Evolutionary conservation across 2,888 invertebrate genomes (phyloP).

Genomic region (Eumacrocentrus americanus): DNA sequence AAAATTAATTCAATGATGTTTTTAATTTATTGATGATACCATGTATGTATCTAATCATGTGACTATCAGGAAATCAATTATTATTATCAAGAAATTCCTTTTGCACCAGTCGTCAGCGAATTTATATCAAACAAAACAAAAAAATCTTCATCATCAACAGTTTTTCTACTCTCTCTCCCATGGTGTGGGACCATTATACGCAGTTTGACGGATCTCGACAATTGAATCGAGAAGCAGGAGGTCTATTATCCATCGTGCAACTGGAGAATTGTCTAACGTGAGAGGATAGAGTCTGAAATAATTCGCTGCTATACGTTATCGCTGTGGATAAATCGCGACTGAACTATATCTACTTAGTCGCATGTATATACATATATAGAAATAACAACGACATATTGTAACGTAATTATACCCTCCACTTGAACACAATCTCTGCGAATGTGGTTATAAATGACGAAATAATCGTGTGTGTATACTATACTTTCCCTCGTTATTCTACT

Average conservation of each 20-base stretch:
- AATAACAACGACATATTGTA: too few relatives aligned
- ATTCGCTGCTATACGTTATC: neutral
- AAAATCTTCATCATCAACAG: neutral
- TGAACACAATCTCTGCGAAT: neutral
- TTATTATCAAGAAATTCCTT: too few relatives aligned
- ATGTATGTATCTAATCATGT: too few relatives aligned
- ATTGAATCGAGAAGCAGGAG: neutral
- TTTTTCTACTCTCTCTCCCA: too few relatives aligned
- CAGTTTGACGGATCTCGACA: too few relatives aligned
- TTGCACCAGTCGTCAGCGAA: too few relatives aligned
- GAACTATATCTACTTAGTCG: neutral
- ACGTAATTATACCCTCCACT: conserved; percentile 1
- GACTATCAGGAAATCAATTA: too few relatives aligned
- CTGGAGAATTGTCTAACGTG: neutral
- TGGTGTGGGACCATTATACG: too few relatives aligned
- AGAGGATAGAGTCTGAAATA: neutral
- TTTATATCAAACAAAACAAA: too few relatives aligned
- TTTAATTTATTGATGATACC: too few relatives aligned
- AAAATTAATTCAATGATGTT: too few relatives aligned
- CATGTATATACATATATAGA: neutral
- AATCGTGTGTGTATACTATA: neutral
- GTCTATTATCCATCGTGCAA: neutral
- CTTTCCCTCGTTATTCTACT: neutral
- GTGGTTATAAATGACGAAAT: neutral
- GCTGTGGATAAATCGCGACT: neutral